These are phyloP conservation scores for Scaptomyza tumidula DNA, from an alignment of 2,888 invertebrate species.

Conservation along the genomic window DNA sequence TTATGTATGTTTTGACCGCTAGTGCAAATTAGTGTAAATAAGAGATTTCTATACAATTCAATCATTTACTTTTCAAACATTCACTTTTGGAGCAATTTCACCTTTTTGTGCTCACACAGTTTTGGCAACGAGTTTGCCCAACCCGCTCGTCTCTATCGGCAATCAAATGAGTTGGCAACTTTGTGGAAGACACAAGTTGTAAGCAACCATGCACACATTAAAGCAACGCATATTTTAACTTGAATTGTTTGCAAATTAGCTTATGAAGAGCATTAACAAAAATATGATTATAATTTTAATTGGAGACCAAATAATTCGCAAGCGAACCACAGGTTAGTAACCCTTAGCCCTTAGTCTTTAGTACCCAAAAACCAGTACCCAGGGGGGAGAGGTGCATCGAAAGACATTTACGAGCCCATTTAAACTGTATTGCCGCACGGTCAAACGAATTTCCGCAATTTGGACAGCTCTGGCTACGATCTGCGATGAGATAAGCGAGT, in stretches of 20 bases:
- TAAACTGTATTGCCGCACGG: conserved; percentile 49
- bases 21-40: neutral
- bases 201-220: conserved; percentile 26
- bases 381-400: conserved; percentile 19
- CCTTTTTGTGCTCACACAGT: conserved; percentile 23
- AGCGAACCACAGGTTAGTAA: conserved; percentile 40
- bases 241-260: conserved; percentile 79
- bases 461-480: conserved; percentile 37
- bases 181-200: conserved; percentile 31
- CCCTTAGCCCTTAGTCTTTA: conserved; percentile 19
- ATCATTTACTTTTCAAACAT: conserved; percentile 14
- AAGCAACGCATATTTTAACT: conserved; percentile 27
- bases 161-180: conserved; percentile 69
- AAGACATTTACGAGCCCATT: conserved; percentile 52
- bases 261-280: conserved; percentile 63
- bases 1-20: neutral
- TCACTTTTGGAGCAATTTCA: conserved; percentile 38
- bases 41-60: conserved; percentile 10
- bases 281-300: conserved; percentile 58
- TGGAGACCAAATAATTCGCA: conserved; percentile 39
- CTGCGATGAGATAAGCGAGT: conserved; percentile 53
- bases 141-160: conserved; percentile 40
- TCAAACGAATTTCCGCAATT: conserved; percentile 70
- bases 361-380: neutral
- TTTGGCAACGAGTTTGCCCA: conserved; percentile 48